These are phyloP conservation scores for Musca vetustissima DNA, from an alignment of 1,140 invertebrate species.

Conservation along the genomic window DNA sequence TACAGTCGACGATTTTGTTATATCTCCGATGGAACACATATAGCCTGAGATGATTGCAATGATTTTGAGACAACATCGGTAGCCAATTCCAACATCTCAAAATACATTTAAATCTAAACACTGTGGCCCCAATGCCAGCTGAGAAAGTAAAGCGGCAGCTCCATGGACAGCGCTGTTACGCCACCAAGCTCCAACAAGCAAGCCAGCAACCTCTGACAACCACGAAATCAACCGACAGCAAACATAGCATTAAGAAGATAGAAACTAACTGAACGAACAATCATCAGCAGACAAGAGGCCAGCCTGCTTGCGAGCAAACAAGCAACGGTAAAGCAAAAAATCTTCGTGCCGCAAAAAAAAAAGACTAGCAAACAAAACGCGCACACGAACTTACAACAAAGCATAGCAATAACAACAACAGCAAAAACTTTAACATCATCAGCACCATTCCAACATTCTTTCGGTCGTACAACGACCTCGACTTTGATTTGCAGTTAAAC, in stretches of 20 bases:
- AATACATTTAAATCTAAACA: too few species aligned
- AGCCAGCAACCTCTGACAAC: neutral
- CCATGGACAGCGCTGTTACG: too few species aligned
- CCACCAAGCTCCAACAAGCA: neutral
- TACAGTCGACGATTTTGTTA: too few species aligned
- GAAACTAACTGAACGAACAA: slow-evolving; percentile 7
- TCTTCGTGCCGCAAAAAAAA: neutral
- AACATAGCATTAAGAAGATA: neutral
- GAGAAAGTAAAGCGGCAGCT: too few species aligned
- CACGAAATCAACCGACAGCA: neutral
- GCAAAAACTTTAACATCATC: slow-evolving; percentile 23
- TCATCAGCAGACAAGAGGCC: neutral
- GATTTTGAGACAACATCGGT: too few species aligned
- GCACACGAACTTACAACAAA: slow-evolving; percentile 1
- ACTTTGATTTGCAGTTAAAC: slow-evolving; percentile 54
- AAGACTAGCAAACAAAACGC: neutral
- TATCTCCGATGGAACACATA: too few species aligned
- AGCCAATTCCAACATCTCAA: too few species aligned
- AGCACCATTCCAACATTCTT: slow-evolving; percentile 45
- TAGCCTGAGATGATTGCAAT: too few species aligned
- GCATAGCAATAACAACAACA: slow-evolving; percentile 9
- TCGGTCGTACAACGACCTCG: slow-evolving; percentile 56
- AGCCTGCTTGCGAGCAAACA: too few species aligned
- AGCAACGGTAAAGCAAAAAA: neutral
- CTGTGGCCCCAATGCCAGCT: too few species aligned